Conservation (phyloP, 2,888 invertebrate species). For the Hartigia nigra region DNA sequence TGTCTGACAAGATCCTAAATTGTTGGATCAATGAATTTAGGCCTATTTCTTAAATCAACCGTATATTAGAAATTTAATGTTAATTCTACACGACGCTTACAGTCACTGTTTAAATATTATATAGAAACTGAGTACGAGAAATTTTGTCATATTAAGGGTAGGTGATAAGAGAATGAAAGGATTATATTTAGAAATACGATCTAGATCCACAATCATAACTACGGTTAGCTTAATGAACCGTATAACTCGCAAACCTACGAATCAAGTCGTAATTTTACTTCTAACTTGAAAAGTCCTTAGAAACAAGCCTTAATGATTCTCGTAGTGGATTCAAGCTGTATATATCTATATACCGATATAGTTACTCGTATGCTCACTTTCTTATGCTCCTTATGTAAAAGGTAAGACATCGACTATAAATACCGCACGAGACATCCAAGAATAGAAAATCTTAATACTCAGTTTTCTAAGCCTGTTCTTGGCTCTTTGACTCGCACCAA, state of each 20-base stretch:
- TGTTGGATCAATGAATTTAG: neutral
- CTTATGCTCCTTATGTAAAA: neutral
- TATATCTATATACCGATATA: neutral
- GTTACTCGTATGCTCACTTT: neutral
- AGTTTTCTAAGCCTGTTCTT: neutral
- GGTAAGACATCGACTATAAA: slow-evolving; percentile 48
- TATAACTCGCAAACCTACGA: neutral
- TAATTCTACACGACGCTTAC: too few relatives aligned
- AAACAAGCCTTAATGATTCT: neutral
- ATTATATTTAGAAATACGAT: neutral
- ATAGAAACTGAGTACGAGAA: too few relatives aligned
- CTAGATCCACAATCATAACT: neutral
- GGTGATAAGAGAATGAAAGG: neutral
- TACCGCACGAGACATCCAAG: slow-evolving; percentile 48
- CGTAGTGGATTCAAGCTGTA: neutral
- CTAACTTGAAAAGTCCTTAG: neutral
- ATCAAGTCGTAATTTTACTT: neutral
- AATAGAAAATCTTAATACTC: slow-evolving; percentile 55
- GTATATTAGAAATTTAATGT: too few relatives aligned
- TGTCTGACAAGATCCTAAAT: too few relatives aligned
- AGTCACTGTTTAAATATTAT: too few relatives aligned
- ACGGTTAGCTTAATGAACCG: neutral
- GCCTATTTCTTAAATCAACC: neutral
- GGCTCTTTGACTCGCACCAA: neutral
- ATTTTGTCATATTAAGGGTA: neutral